These are phyloP conservation scores for Spodoptera exigua DNA, from an alignment of 2,888 invertebrate genomes.

Conservation along the genomic window DNA sequence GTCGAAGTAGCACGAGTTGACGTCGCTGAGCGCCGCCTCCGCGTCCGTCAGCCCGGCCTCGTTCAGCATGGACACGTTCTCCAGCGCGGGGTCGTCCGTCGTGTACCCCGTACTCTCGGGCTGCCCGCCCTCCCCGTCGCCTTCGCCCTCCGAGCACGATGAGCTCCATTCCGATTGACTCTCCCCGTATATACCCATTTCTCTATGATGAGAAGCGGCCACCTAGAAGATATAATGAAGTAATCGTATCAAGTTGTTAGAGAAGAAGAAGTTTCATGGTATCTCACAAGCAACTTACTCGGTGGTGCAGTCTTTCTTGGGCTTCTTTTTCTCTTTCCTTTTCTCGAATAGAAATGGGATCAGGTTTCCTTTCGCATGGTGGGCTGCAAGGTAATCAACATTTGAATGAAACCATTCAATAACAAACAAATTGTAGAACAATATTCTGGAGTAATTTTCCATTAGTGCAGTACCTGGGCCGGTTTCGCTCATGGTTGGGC, in stretches of 20 bases:
- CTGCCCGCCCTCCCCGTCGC: slow-evolving; percentile 84
- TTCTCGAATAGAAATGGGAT: slow-evolving; percentile 69
- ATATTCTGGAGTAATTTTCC: no score
- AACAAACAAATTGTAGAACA: no score
- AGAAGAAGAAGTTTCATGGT: neutral
- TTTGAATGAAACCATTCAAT: neutral
- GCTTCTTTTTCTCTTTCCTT: slow-evolving; percentile 80
- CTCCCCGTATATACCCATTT: slow-evolving; percentile 87
- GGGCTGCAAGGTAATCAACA: slow-evolving; percentile 64
- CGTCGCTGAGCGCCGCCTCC: slow-evolving; percentile 96
- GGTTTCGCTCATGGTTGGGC: slow-evolving; percentile 73
- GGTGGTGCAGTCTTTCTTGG: slow-evolving; percentile 80
- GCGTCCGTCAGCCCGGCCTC: slow-evolving; percentile 96
- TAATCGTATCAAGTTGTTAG: neutral
- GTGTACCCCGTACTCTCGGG: slow-evolving; percentile 94
- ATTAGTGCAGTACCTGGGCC: slow-evolving; percentile 62
- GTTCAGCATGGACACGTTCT: slow-evolving; percentile 95
- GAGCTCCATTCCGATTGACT: slow-evolving; percentile 96
- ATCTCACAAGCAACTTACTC: slow-evolving; percentile 66
- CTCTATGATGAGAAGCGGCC: slow-evolving; percentile 79
- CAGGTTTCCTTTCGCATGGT: slow-evolving; percentile 72
- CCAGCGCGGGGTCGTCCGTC: slow-evolving; percentile 96
- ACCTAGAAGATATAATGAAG: slow-evolving; percentile 65
- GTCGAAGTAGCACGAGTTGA: slow-evolving; percentile 94
- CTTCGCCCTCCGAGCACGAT: slow-evolving; percentile 89